These are phyloP conservation scores for Camponotus pennsylvanicus DNA, from an alignment of 1,140 invertebrate species.

Conservation along the genomic window DNA sequence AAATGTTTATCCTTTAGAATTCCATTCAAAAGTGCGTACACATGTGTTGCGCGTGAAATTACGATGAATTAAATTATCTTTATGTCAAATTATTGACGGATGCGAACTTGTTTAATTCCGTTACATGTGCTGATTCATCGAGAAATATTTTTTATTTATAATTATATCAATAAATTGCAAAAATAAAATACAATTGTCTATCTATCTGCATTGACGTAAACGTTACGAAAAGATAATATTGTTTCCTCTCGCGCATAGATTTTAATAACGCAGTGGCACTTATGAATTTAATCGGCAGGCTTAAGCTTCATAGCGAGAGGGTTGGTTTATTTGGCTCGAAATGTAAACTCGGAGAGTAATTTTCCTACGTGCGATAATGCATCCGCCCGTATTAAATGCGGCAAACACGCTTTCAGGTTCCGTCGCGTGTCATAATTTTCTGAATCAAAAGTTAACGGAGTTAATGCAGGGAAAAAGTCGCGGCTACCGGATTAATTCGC, in stretches of 20 bases:
- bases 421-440: conserved; percentile 34
- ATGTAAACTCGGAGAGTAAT: conserved; percentile 31
- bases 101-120: conserved; percentile 13
- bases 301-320: neutral
- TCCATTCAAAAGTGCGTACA: neutral
- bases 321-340: neutral
- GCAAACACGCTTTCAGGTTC: conserved; percentile 29
- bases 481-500: conserved; percentile 27
- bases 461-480: conserved; percentile 9
- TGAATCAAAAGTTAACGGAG: conserved; percentile 41
- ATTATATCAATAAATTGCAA: neutral
- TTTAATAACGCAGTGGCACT: neutral
- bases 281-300: neutral
- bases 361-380: conserved; percentile 16
- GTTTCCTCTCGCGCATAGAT: neutral
- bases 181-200: neutral
- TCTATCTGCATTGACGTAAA: neutral
- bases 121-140: neutral
- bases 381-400: conserved; percentile 21
- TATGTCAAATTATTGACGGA: conserved; percentile 12
- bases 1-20: conserved; percentile 12
- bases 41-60: neutral
- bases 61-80: conserved; percentile 20
- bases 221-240: neutral
- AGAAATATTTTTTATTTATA: neutral